Base-by-base conservation (phyloP, 1,140 invertebrate species). In the Drosophila tropicalis region DNA sequence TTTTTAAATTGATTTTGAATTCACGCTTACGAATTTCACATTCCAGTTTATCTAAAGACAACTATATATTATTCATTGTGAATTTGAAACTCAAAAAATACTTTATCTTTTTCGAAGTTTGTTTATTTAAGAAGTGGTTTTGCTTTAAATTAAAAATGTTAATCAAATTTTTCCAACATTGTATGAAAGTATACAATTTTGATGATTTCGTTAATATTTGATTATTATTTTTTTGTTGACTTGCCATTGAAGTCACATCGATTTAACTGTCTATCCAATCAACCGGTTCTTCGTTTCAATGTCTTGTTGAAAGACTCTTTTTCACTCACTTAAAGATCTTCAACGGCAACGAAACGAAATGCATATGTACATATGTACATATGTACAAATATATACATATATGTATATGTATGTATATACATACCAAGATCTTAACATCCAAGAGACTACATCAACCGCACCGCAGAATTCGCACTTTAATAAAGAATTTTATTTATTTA, bases 401-500 rank as follows among this genome's bases (percentile, higher is more conserved):
- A 5, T 51, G 4, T 12, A 22, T 7, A 51, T 22, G 3, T 3
- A 47, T 19, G 3, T 47, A 47, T 15, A 51, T 51, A 22, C 2
- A 51, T 12, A 22, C 10, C 10, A 9, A 22, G 44, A 51, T 51
- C 44, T 51, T 22, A 22, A 4, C 12, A 9, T 22, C 44, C 44
- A 22, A 10, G 17, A 22, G 44, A 9, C 29, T 72, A 66, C 71
- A 72, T 80, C 83, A 83, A 77, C 76, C 81, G 57, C 68, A 63
- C 76, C 77, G 78, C 82, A 87, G 79, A 86, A 87, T 89, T 87
- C 84, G 84, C 84, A 87, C 83, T 87, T 89, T 87, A 83, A 87
- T 87, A 87, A 86, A 87, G 72, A 60, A 76, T 73, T 67, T 78
- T 86, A 86, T 86, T 86, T 85, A 85, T 85, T 85, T 86, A 86